Evolutionary conservation across 2,888 invertebrate genomes (phyloP), one percentile per base, ranked within the genome.

Genomic region (Trissonchulus latispiculum): DNA sequence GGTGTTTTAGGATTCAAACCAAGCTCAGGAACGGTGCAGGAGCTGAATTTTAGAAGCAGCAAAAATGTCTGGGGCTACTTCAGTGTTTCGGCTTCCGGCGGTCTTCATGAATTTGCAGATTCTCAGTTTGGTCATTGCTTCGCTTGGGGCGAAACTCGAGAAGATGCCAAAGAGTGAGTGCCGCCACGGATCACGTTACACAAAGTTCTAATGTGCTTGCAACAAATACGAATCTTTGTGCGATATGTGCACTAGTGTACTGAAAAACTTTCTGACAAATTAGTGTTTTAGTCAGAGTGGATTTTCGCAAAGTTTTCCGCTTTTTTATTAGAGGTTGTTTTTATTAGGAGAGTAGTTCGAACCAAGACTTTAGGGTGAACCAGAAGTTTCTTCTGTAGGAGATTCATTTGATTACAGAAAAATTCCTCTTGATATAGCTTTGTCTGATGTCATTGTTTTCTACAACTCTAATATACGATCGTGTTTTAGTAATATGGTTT

Each of bases 51-150:
- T 88, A 89, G 97, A 0, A 96, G 96, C 0, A 95, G 94, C 73
- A 96, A 97, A 86, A 96, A 99, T 84, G 97, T 97, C 1, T 99
- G 99, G 99, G 99, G 97, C 0, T 99, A 99, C 85, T 99, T 99
- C 87, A 96, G 95, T 80, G 97, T 99, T 74, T 93, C 93, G 0
- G 96, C 96, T 0, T 93, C 95, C 0, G 97, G 99, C 0, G 97
- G 97, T 0, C 88, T 99, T 18, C 99, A 99, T 85, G 99, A 48
- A 48, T 15, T 15, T 48, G 8, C 48, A 23, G 8, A 48, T 8
- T 23, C 8, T 23, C 8, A 48, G 48, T 48, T 23, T 48, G 48
- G 48, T 23, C 8, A 48, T 15, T 48, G 23, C 8, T 15, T 48
- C 8, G 48, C 23, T 15, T 23, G 48, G 48, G 48, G 23, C 33